Base-by-base conservation (phyloP, 2,888 invertebrate species). In the Eueremaeus valkanovi region DNA sequence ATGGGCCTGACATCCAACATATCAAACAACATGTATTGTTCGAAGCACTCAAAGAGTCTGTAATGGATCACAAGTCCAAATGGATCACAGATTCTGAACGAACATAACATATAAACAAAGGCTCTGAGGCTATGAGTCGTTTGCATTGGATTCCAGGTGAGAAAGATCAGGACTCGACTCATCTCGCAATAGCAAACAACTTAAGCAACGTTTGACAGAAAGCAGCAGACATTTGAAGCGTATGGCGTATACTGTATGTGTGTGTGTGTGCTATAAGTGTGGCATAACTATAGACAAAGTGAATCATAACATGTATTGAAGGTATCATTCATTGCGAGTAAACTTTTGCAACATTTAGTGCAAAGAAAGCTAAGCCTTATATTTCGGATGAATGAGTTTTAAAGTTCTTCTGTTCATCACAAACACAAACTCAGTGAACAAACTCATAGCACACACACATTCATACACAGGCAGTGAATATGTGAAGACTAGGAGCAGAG, bases 271-370 rank as follows among this genome's bases (percentile, higher is more conserved):
- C 24, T 55, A 13, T 55, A 55, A 55, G 55, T 55, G 55, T 55
- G 63, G 63, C 63, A 63, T 63, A 63, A 33, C 63, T 55, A 9
- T 55, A 55, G 21, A 55, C 33, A 63, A 63, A 29, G 63, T 33
- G 63, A 63, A n/a, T 33, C 63, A 33, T 33, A 33, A 63, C 63
- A 63, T 55, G 24, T 55, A 27, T 55, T 27, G 55, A 55, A 27
- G 27, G 55, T 55, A 55, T 55, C 55, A 55, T 55, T 55, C 55
- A 55, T 55, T 55, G 3, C 3, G 27, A 27, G 27, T 55, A 55
- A 27, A 27, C 24, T 55, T 27, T 55, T 27, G 21, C 21, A 24
- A 55, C 55, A 27, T 55, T 55, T 55, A 13, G 55, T 55, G 21
- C 27, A 55, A 55, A 55, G 55, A 55, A 55, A 55, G 13, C 27